Base-by-base conservation (phyloP, 2,113 vertebrate species). In the Aspidoscelis tigris region DNA sequence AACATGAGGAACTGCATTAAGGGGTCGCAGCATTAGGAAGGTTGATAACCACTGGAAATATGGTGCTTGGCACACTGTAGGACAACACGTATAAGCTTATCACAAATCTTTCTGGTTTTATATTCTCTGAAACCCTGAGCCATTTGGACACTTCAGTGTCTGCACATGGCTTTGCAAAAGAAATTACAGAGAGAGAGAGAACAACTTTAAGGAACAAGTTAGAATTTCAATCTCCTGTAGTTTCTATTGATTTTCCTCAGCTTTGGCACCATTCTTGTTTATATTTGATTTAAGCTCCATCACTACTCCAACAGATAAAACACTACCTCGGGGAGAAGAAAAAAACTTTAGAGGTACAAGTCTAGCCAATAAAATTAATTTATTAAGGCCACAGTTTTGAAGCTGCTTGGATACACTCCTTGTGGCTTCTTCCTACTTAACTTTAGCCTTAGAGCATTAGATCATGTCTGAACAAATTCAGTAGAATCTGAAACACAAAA, bases 241-340 rank as follows among this genome's bases (percentile, higher is more conserved):
- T 21, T 81, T 87, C 71, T 85, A 66, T 6, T 70, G 61, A 80
- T 76, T 80, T 69, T 81, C 39, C 66, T 41, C 81, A 85, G 24
- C 39, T 85, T 72, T 0, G 1, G 21, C 6, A 61, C 3, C n/a
- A 77, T 88, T 85, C 21, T 76, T 83, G n/a, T 81, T 69, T 47
- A 33, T 10, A 4, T 66, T 86, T 80, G 7, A 81, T 50, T 71
- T 70, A 50, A 88, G 82, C 53, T 24, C 80, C 72, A 64, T 33
- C 33, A n/a, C 71, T 73, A 39, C 39, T 68, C n/a, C 26, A 68
- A 75, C 3, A 84, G 43, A 10, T 6, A 82, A 80, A 5, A 50
- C 2, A 83, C 58, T 43, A 72, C 0, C 0, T 0, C 4, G 39
- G 39, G 16, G 78, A 69, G 65, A 80, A 50, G 11, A 53, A 39